Conservation (phyloP, 1,140 invertebrate genomes). For the silkworm (Bombyx mori) region DNA sequence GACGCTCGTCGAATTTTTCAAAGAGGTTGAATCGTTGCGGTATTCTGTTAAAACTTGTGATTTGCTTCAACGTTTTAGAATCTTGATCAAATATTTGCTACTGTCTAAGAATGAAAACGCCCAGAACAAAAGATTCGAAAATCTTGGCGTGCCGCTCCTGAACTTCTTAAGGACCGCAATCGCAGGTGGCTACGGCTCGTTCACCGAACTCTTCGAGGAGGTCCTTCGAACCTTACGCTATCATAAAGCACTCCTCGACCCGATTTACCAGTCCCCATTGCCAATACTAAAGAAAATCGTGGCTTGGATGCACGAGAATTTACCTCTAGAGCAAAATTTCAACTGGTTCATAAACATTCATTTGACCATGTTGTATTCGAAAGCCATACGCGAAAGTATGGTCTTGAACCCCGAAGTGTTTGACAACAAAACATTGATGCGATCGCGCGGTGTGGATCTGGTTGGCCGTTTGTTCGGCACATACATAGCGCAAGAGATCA, state of each 20-base stretch:
- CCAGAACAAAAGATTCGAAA: slow-evolving; percentile 23
- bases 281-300: slow-evolving; percentile 29
- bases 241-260: slow-evolving; percentile 30
- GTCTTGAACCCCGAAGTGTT: slow-evolving; percentile 27
- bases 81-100: slow-evolving; percentile 32
- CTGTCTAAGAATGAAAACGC: slow-evolving; percentile 20
- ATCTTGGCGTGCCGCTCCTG: slow-evolving; percentile 25
- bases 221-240: slow-evolving; percentile 22
- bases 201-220: neutral
- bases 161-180: neutral
- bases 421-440: neutral
- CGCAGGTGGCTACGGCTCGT: slow-evolving; percentile 1
- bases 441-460: neutral
- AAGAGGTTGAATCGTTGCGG: slow-evolving; percentile 3
- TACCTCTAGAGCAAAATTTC: slow-evolving; percentile 31
- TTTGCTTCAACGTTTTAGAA: slow-evolving; percentile 13
- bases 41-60: slow-evolving; percentile 7
- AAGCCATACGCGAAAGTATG: slow-evolving; percentile 25
- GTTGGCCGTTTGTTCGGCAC: slow-evolving; percentile 1
- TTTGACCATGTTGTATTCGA: slow-evolving; percentile 39
- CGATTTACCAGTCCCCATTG: slow-evolving; percentile 21
- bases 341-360: slow-evolving; percentile 30
- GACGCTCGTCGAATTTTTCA: slow-evolving; percentile 6
- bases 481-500: slow-evolving; percentile 5
- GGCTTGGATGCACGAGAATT: slow-evolving; percentile 19